Evolutionary conservation across 2,888 invertebrate genomes (phyloP), one percentile per base, ranked within the genome.

Genomic region (Meandrusa payeni): DNA sequence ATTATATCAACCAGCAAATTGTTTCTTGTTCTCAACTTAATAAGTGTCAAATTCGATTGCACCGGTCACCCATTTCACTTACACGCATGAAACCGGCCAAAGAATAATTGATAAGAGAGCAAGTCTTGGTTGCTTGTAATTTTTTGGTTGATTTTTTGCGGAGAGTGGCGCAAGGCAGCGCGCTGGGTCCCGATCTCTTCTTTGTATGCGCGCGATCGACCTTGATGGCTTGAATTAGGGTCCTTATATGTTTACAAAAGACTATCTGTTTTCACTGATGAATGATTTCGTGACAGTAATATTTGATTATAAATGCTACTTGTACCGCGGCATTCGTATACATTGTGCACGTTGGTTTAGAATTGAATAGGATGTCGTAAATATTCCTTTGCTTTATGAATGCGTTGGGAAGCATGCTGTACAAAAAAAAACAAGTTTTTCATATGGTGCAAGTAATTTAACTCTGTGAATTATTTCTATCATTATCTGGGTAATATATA

Each of bases 41-140:
- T 51, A 56, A 28, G 42, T 6, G 24, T 17, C 27, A 50, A 29
- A 41, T 42, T 52, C 23, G 41, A 22, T n/a, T 29, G 46, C 12
- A 9, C 6, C n/a, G 3, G 5, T 20, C 10, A n/a, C 3, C 22
- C 45, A 52, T 49, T 52, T 55, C 57, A 54, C 61, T 59, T 56
- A 54, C 55, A 49, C 49, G 48, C 55, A 53, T 52, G 50, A 54
- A 63, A 63, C 63, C 61, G 61, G 63, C 54, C 54, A 50, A 48
- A 48, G 61, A 59, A 63, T 61, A 63, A 61, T 63, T 63, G 63
- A 63, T 63, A 63, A 61, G 59, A 54, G 57, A 50, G 54, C 60
- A 52, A 56, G 60, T 57, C 55, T 59, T 43, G 59, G 54, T 52
- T 54, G 55, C 57, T 55, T 57, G 51, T 55, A 57, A 54, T 53